phyloP scores from a whole-genome alignment of 2,797 vertebrate genomes.

The Thalassophryne amazonica region DNA sequence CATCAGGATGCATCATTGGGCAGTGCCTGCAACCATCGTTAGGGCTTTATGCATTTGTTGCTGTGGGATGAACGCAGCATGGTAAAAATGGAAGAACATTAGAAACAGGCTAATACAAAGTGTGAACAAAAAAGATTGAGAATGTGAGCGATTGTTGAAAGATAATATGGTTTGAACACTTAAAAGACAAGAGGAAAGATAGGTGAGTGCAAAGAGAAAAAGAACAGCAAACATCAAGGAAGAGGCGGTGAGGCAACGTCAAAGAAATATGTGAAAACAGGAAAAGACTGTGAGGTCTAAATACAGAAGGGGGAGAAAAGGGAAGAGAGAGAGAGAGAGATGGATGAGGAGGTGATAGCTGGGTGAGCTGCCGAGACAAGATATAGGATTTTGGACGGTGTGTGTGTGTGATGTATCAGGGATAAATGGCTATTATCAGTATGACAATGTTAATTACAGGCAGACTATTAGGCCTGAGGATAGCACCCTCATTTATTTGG shows the following conservation, averaged over 20 bases:
- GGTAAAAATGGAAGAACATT: background rate
- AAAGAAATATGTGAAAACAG: conserved; percentile 6
- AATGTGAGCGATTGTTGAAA: background rate
- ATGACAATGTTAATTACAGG: conserved; percentile 91
- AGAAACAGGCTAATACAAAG: background rate
- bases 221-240: background rate
- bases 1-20: too few relatives aligned
- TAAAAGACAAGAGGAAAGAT: background rate
- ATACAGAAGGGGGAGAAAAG: conserved; percentile 5
- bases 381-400: conserved; percentile 38
- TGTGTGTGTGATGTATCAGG: conserved; percentile 58
- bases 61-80: background rate
- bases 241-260: background rate
- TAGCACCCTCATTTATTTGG: conserved; percentile 64
- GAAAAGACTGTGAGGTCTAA: conserved; percentile 26
- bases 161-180: background rate
- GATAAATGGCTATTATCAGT: conserved; percentile 89
- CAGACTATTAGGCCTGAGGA: conserved; percentile 82
- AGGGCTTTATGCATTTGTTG: too few relatives aligned
- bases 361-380: conserved; percentile 57
- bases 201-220: background rate
- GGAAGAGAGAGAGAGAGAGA: conserved; percentile 10
- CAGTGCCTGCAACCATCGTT: too few relatives aligned
- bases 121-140: background rate
- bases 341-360: conserved; percentile 51